Evolutionary conservation across 2,797 vertebrate genomes (phyloP).

Genomic region (Lacerta bilineata): DNA sequence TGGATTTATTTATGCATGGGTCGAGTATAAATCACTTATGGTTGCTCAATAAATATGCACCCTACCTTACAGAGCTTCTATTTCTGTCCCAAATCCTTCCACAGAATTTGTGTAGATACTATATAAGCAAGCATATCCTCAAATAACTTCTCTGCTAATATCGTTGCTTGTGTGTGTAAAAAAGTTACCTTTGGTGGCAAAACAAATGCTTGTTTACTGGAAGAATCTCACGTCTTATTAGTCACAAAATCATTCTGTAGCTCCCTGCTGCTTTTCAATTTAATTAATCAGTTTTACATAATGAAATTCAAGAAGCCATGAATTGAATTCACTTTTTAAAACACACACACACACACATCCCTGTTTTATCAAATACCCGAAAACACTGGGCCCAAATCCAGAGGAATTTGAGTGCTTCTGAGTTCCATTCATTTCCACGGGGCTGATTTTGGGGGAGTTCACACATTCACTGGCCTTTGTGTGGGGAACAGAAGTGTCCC

Average conservation of each 20-base stretch:
- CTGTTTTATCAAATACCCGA: conserved; percentile 35
- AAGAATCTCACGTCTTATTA: conserved; percentile 44
- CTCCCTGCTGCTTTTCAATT: conserved; percentile 51
- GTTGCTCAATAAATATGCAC: not conserved
- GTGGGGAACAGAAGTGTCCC: not conserved
- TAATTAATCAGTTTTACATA: conserved; percentile 53
- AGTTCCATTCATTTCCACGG: not conserved
- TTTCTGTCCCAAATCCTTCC: not conserved
- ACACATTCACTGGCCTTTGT: not conserved
- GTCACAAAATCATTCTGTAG: conserved; percentile 26
- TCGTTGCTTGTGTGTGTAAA: no score
- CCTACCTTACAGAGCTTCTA: not conserved
- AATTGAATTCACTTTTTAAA: conserved; percentile 35
- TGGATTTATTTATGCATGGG: not conserved
- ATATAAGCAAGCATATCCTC: not conserved
- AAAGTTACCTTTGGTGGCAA: conserved; percentile 30
- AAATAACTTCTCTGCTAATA: not conserved
- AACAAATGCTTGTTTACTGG: conserved; percentile 45
- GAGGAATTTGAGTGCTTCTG: not conserved
- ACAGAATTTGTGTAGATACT: not conserved
- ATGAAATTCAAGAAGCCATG: conserved; percentile 52
- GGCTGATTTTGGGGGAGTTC: not conserved
- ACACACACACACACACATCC: not conserved
- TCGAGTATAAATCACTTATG: not conserved
- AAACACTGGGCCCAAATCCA: not conserved